phyloP scores from a whole-genome alignment of 2,113 vertebrate species.

The Brienomyrus brachyistius region DNA sequence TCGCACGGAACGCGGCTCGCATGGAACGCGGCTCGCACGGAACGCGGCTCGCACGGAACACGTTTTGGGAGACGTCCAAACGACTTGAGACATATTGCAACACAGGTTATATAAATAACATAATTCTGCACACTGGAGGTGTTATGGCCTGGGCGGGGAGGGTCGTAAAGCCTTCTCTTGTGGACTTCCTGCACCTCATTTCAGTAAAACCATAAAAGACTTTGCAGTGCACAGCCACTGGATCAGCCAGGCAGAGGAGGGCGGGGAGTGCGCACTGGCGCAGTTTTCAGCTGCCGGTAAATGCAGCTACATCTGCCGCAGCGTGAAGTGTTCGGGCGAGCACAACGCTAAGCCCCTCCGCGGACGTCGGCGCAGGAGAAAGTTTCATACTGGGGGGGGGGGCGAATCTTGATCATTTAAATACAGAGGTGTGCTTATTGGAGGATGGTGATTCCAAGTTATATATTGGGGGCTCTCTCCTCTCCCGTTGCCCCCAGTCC shows the following conservation, averaged over 20 bases:
- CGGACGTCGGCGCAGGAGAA: not conserved
- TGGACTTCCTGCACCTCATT: not conserved
- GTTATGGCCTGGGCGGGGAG: not conserved
- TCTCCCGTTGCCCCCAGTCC: not conserved
- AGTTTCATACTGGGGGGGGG: not conserved
- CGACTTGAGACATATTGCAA: not conserved
- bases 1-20: too few species aligned
- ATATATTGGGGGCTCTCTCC: not conserved
- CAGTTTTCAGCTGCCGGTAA: not conserved
- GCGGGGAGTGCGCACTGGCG: not conserved
- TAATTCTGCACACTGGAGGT: not conserved
- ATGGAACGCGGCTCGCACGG: not conserved
- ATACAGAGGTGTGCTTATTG: not conserved
- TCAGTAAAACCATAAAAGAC: not conserved
- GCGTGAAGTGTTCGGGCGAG: not conserved
- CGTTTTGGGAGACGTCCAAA: not conserved
- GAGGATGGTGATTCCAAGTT: not conserved
- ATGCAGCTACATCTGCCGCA: slow-evolving; percentile 16
- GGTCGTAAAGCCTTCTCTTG: not conserved
- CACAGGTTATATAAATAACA: not conserved
- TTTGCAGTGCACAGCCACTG: not conserved
- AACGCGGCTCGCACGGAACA: not conserved
- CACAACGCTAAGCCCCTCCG: not conserved
- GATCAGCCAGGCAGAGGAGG: not conserved
- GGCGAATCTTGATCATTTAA: not conserved